Conservation (phyloP, 1,140 invertebrate species). For the Semibalanus balanoides region DNA sequence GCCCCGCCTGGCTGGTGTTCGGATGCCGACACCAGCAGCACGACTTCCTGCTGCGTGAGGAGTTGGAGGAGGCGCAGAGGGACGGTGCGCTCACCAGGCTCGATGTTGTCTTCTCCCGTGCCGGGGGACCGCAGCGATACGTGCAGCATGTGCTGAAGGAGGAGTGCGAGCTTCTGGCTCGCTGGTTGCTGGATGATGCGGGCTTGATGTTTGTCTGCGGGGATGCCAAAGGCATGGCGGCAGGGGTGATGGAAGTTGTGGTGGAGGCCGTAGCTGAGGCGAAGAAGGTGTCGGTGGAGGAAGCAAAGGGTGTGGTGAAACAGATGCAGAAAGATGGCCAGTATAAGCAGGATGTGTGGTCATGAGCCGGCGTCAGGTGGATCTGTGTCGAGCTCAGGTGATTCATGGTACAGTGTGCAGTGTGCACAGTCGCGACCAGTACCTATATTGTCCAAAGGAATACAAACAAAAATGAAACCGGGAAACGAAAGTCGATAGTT, state of each 20-base stretch:
- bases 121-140: slow-evolving; percentile 36
- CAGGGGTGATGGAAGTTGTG: slow-evolving; percentile 46
- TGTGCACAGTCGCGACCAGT: too few species aligned
- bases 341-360: slow-evolving; percentile 22
- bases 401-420: too few species aligned
- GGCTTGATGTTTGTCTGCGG: slow-evolving; percentile 60
- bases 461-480: too few species aligned
- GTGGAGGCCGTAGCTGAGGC: slow-evolving; percentile 36
- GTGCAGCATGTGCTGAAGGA: slow-evolving; percentile 44
- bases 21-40: slow-evolving; percentile 51
- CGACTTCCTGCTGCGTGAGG: slow-evolving; percentile 43
- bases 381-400: too few species aligned
- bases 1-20: slow-evolving; percentile 47
- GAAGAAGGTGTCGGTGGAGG: slow-evolving; percentile 21
- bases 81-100: slow-evolving; percentile 38
- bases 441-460: too few species aligned
- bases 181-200: slow-evolving; percentile 38
- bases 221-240: slow-evolving; percentile 54
- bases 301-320: slow-evolving; percentile 15
- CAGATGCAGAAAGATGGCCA: slow-evolving; percentile 19
- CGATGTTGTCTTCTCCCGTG: slow-evolving; percentile 48
- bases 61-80: slow-evolving; percentile 39
- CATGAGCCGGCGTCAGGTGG: too few species aligned
- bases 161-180: slow-evolving; percentile 38
- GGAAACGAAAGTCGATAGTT: too few species aligned